These are phyloP conservation scores for Acrobasis repandana DNA, from an alignment of 2,888 invertebrate species.

Conservation along the genomic window DNA sequence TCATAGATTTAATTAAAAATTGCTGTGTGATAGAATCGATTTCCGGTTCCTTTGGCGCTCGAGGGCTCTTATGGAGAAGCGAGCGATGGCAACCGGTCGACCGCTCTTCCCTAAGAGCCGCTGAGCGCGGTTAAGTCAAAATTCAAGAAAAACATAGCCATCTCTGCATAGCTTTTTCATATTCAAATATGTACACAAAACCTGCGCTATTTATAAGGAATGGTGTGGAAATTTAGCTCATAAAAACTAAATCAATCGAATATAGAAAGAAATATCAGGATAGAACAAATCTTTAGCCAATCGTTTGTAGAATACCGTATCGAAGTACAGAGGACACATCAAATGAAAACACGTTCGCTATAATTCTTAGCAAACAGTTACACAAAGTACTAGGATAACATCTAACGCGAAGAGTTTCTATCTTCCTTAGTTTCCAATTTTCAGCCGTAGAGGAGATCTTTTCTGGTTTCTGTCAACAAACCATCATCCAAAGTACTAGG, in stretches of 20 bases:
- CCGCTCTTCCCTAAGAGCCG: constrained; percentile 45
- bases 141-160: constrained; percentile 13
- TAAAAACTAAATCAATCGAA: not conserved
- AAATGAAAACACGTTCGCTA: too few species aligned
- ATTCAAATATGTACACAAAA: constrained; percentile 14
- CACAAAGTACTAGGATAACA: too few species aligned
- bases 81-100: constrained; percentile 37
- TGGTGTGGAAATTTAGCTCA: constrained; percentile 17
- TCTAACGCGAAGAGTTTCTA: too few species aligned
- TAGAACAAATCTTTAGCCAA: not conserved
- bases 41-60: constrained; percentile 28
- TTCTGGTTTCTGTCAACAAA: too few species aligned
- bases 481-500: not conserved
- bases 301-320: not conserved
- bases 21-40: constrained; percentile 63
- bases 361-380: too few species aligned
- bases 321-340: constrained; percentile 7
- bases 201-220: constrained; percentile 13
- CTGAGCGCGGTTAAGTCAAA: constrained; percentile 33
- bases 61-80: constrained; percentile 45
- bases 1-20: constrained; percentile 73
- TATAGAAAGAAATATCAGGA: constrained; percentile 14
- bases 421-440: not conserved
- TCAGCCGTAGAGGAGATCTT: not conserved
- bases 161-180: not conserved